Percentiles rank a stretch among this genome's conserved stretches.
phyloP scores from a whole-genome alignment of 2,888 invertebrate species.

The Drosophila subsilvestris region DNA sequence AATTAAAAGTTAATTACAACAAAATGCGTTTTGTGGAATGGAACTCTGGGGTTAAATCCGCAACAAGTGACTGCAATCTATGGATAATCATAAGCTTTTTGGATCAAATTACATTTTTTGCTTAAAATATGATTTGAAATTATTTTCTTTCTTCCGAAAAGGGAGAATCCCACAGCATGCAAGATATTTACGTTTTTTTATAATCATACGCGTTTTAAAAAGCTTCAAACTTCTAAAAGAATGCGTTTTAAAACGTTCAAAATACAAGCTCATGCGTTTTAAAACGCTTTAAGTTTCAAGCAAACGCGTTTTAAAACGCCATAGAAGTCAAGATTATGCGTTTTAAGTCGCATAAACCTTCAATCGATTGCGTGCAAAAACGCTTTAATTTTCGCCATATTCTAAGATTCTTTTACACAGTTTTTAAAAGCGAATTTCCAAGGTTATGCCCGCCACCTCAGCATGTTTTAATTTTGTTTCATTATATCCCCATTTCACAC shows the following conservation, averaged over 20 bases:
- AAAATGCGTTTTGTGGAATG: neutral
- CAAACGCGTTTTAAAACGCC: neutral
- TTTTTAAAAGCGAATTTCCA: neutral
- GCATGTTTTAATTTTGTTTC: no score
- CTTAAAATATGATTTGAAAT: neutral
- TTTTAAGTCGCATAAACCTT: neutral
- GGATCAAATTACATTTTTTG: slow-evolving; percentile 14
- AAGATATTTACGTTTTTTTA: no score
- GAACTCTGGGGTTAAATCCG: neutral
- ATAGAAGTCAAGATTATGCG: no score
- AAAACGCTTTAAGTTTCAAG: no score
- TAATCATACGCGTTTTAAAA: no score
- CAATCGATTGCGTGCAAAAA: neutral
- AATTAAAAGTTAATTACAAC: slow-evolving; percentile 36
- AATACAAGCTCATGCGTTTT: no score
- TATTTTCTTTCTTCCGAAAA: no score
- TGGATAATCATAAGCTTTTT: neutral
- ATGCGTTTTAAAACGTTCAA: no score
- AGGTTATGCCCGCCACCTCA: no score
- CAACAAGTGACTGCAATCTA: slow-evolving; percentile 14
- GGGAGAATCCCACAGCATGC: no score
- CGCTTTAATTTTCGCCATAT: neutral
- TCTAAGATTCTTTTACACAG: neutral
- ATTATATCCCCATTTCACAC: slow-evolving; percentile 52
- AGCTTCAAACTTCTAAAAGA: no score